A percentile compares a stretch with the other conserved stretches of the same genome.
Conservation (phyloP, 2,113 vertebrate species). For the Ibidorhyncha struthersii region DNA sequence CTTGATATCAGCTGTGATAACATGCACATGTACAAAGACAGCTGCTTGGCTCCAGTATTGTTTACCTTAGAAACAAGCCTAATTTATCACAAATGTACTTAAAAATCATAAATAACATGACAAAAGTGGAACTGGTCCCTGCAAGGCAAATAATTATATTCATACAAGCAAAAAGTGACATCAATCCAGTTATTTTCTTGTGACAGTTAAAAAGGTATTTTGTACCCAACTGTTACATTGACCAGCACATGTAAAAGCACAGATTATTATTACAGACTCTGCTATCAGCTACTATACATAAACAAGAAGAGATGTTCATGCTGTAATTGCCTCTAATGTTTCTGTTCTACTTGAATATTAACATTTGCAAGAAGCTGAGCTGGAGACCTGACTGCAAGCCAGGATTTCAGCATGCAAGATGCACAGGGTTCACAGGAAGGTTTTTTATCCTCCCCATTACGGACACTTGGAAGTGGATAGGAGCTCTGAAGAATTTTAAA, state of each 20-base stretch:
- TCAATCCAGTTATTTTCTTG: slow-evolving; percentile 32
- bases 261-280: slow-evolving; percentile 47
- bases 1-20: slow-evolving; percentile 62
- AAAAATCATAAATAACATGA: slow-evolving; percentile 39
- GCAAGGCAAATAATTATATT: slow-evolving; percentile 18
- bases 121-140: slow-evolving; percentile 52
- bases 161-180: slow-evolving; percentile 1
- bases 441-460: neutral
- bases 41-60: slow-evolving; percentile 42
- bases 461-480: neutral
- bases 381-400: neutral
- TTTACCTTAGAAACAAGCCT: slow-evolving; percentile 57
- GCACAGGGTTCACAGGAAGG: neutral
- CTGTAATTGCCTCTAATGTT: slow-evolving; percentile 41
- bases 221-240: neutral
- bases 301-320: slow-evolving; percentile 53
- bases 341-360: slow-evolving; percentile 45
- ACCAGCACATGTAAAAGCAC: slow-evolving; percentile 19
- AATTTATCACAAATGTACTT: slow-evolving; percentile 64
- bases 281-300: slow-evolving; percentile 59
- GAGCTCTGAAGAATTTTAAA: neutral
- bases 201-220: slow-evolving; percentile 25
- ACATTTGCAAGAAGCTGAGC: slow-evolving; percentile 37
- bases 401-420: neutral
- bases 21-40: slow-evolving; percentile 45